Base-by-base conservation (phyloP, 2,797 vertebrate species). In the Myiothlypis coronata region DNA sequence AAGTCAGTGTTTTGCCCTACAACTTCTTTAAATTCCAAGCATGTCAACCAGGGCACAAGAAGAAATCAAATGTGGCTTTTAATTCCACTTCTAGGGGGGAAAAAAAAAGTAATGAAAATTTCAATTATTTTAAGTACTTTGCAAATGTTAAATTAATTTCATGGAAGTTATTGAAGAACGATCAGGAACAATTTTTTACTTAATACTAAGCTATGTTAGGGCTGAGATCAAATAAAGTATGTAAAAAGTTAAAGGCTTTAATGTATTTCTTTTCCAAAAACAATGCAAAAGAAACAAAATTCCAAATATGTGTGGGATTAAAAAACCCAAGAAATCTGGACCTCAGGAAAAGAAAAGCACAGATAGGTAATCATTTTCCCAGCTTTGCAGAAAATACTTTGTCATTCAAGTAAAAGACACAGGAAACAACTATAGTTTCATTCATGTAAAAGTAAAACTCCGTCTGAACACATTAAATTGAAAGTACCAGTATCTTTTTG, bases 51-150 rank as follows among this genome's bases (percentile, higher is more conserved):
- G 18, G 9, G 6, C 35, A 35, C 3, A 44, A 70, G 4, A 26
- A 86, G 7, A 23, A 88, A 88, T 5, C 0, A 50, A 86, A 70
- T 32, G 1, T 11, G 8, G 3, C 1, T 87, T 79, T 55, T 63
- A 55, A 68, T 63, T 64, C 2, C 44, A 28, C 5, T 41, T 52
- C 21, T 61, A 32, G 34, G 4, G 0, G 8, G 1, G 0, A 1
- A 4, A 14, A 22, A 34, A 30, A 61, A 21, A 8, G 1, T 13
- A 26, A 39, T 21, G 2, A 24, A 39, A 56, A 34, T 21, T 79
- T 72, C 9, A 71, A 4, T 20, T 70, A 9, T 59, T 41, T 71
- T 7, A 72, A 83, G 21, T 67, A 57, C 4, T 57, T 90, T 55
- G 6, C 6, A 87, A 41, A 3, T 57, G n/a, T 41, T 64, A 28